Evolutionary conservation across 2,888 invertebrate species (phyloP).

Genomic region (Hirudinaria manillensis): DNA sequence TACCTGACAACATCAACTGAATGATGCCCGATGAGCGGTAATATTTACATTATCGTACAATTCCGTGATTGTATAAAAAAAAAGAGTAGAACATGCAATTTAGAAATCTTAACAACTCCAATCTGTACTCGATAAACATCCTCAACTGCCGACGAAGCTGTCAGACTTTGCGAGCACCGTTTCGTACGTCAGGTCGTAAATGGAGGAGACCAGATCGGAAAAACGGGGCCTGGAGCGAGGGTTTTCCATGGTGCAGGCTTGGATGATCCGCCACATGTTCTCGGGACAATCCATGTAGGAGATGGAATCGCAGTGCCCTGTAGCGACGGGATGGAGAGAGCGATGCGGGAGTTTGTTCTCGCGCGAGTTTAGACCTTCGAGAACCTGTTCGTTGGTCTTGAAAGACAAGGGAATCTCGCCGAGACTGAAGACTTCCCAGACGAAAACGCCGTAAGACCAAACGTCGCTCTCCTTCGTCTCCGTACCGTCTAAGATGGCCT

Average conservation of each 20-base stretch:
- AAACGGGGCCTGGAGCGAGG: constrained; percentile 54
- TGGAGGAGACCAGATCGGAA: constrained; percentile 23
- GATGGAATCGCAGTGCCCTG: background rate
- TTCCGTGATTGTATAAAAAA: too few relatives aligned
- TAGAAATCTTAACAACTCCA: too few relatives aligned
- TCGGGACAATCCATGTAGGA: constrained; percentile 28
- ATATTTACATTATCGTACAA: too few relatives aligned
- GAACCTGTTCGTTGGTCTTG: constrained; percentile 69
- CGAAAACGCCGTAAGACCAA: constrained; percentile 79
- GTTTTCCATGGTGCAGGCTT: constrained; percentile 43
- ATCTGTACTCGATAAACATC: too few relatives aligned
- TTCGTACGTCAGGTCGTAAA: constrained; percentile 30
- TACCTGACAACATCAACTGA: too few relatives aligned
- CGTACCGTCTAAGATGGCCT: constrained; percentile 82
- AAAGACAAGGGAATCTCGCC: constrained; percentile 72
- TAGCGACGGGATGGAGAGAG: background rate
- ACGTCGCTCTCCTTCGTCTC: constrained; percentile 88
- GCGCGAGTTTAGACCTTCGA: constrained; percentile 36
- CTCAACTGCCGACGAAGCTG: constrained; percentile 2
- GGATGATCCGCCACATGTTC: constrained; percentile 28
- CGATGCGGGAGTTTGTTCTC: constrained; percentile 30
- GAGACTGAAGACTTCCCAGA: constrained; percentile 81
- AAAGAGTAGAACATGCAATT: too few relatives aligned
- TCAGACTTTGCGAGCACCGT: constrained; percentile 5
- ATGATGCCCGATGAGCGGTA: too few relatives aligned